phyloP scores from a whole-genome alignment of 2,113 vertebrate species.

The Sorex araneus region DNA sequence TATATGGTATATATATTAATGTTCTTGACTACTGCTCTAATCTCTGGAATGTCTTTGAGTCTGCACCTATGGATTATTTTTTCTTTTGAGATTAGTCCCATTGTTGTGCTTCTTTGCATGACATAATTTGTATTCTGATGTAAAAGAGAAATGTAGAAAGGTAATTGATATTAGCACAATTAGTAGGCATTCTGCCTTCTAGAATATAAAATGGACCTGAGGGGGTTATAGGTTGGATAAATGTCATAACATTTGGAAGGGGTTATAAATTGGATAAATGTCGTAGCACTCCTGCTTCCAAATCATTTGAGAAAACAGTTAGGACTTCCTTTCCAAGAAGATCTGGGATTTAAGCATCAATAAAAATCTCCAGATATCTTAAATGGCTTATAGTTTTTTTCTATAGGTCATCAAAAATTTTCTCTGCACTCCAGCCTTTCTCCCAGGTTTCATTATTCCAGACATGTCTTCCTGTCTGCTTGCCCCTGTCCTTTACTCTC shows the following conservation, averaged over 20 bases:
- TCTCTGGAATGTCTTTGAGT: background rate
- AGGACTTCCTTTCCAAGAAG: background rate
- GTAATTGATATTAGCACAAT: background rate
- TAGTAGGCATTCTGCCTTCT: background rate
- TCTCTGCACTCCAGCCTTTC: background rate
- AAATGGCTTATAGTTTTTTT: background rate
- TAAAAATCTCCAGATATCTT: background rate
- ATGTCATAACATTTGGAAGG: background rate
- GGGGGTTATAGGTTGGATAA: background rate
- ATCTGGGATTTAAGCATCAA: background rate
- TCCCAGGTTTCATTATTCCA: background rate
- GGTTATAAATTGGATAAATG: background rate
- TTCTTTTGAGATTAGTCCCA: background rate
- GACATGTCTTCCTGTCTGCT: background rate
- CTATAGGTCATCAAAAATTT: background rate
- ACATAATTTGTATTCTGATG: background rate
- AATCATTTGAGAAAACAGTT: background rate
- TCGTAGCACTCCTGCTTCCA: background rate
- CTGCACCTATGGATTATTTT: background rate
- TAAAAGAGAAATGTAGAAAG: background rate
- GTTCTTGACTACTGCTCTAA: background rate
- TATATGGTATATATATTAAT: too few relatives aligned
- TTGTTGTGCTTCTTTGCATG: background rate
- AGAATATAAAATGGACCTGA: background rate
- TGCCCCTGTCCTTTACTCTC: background rate